Base-by-base conservation (phyloP, 2,888 invertebrate genomes). In the Pogonocherus hispidulus region DNA sequence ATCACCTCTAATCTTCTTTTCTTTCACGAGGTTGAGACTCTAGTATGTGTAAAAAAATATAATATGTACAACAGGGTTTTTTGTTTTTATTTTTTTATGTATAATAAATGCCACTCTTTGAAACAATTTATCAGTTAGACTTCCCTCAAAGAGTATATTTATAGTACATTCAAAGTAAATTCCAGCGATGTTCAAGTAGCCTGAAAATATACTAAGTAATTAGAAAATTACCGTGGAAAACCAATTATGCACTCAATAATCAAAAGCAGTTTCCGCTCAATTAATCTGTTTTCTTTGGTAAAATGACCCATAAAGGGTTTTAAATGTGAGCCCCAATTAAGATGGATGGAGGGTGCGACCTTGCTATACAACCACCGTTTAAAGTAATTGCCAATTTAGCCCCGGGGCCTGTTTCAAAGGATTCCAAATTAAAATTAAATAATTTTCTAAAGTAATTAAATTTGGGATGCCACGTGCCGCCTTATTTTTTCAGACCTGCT, bases 401-500 rank as follows among this genome's bases (percentile, higher is more conserved):
- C 19, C 32, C 59, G 47, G 23, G 47, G 22, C 47, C 59, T 32
- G 23, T 22, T 19, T 59, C 62, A 62, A 62, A 51, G 51, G 62
- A 35, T 62, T 51, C 20, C 51, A 62, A 62, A 62, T 51, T 62
- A 62, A 62, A 62, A 62, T 62, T 62, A 51, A 62, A 62, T 62
- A 62, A 62, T 62, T 37, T 32, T 51, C 62, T 49, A 22, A 51
- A 9, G 22, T 46, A 35, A 41, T 41, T 41, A 41, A 41, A 41
- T 41, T 16, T 2, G 41, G 32, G 32, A 32, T 52, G 16, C 52
- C 23, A 9, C 41, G 41, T n/a, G 41, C 41, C n/a, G 5, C n/a
- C 41, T n/a, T 52, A 52, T 27, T 52, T 14, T 52, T 52, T 19
- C 8, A n/a, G 52, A 14, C 52, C 23, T 27, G 6, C 20, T 19